A percentile compares a stretch with the other conserved stretches of the same genome.
phyloP scores from a whole-genome alignment of 2,113 vertebrate genomes.

The Recurvirostra avosetta region DNA sequence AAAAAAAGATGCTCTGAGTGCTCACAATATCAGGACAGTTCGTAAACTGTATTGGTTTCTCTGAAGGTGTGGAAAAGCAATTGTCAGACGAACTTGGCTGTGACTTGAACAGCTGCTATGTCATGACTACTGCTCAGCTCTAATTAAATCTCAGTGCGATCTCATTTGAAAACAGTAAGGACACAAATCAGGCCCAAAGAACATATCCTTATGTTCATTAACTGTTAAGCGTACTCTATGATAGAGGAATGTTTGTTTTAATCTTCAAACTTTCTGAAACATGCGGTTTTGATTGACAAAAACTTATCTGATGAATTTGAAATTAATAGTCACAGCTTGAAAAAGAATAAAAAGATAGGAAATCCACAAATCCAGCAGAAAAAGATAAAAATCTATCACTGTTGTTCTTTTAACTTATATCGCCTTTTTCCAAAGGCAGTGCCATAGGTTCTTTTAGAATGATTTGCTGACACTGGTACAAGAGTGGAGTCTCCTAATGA shows the following conservation, averaged over 20 bases:
- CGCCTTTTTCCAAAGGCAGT: neutral
- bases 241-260: neutral
- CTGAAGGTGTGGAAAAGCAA: neutral
- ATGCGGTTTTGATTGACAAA: neutral
- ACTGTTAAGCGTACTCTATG: neutral
- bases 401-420: rapidly evolving
- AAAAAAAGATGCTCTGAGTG: neutral
- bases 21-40: neutral
- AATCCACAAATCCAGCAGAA: neutral
- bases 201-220: rapidly evolving
- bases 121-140: neutral
- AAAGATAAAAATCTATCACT: neutral
- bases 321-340: neutral
- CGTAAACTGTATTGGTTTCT: neutral
- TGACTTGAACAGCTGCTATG: neutral
- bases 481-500: neutral
- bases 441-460: neutral
- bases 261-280: neutral
- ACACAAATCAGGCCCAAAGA: neutral
- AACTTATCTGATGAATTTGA: neutral
- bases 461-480: neutral
- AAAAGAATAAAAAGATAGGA: neutral
- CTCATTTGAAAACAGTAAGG: neutral
- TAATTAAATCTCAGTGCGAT: neutral
- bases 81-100: neutral